Conservation (phyloP, 2,797 vertebrate species). For the Huso huso region DNA sequence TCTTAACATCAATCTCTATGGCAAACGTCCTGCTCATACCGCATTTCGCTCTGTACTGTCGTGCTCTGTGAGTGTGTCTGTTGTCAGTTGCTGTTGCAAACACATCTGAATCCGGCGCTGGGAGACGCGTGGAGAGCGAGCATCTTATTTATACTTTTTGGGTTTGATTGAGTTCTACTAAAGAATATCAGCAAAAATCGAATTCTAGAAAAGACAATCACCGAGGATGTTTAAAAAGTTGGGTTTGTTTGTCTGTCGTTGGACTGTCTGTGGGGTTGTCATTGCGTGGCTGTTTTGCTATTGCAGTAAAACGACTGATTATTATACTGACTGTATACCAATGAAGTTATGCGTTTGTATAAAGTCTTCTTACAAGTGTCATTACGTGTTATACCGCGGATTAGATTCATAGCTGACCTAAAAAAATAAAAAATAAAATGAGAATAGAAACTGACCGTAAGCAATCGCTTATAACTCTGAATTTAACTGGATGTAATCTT, state of each 20-base stretch:
- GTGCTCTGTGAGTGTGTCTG: not conserved
- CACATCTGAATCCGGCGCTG: not conserved
- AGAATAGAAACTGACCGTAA: no score
- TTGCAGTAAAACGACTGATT: no score
- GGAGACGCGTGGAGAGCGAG: constrained; percentile 33
- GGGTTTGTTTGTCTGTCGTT: constrained; percentile 4
- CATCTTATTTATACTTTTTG: not conserved
- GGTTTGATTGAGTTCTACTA: constrained; percentile 3
- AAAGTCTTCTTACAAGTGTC: no score
- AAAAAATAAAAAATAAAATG: no score
- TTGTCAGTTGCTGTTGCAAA: constrained; percentile 17
- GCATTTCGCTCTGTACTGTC: constrained; percentile 21
- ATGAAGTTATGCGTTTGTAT: no score
- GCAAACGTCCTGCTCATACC: not conserved
- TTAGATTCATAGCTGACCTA: no score
- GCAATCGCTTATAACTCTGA: no score
- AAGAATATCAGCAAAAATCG: not conserved
- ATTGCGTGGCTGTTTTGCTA: constrained; percentile 22
- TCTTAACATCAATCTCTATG: not conserved
- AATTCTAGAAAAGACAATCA: constrained; percentile 20
- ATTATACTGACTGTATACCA: no score
- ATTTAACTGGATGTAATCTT: no score
- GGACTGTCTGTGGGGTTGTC: not conserved
- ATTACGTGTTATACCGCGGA: no score
- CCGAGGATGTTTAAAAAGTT: constrained; percentile 73